A percentile compares a stretch with the other conserved stretches of the same genome.
Evolutionary conservation across 2,113 vertebrate genomes (phyloP).

Genomic region (Cheirogaleus medius): DNA sequence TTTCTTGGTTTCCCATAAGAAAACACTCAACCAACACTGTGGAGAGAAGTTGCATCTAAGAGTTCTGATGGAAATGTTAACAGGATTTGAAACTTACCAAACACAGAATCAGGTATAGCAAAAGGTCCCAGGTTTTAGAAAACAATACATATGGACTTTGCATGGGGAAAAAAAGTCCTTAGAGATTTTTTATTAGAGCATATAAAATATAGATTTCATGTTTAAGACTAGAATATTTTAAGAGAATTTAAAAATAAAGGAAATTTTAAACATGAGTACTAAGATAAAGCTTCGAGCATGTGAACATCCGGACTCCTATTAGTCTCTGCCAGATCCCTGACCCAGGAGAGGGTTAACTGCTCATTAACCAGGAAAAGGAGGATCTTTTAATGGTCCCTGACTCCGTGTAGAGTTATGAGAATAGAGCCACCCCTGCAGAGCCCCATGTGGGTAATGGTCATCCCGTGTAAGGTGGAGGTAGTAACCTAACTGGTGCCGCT

Average conservation of each 20-base stretch:
- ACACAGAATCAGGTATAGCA: neutral
- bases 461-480: neutral
- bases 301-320: neutral
- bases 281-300: neutral
- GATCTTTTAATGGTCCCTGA: neutral
- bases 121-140: neutral
- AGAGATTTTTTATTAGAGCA: neutral
- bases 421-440: neutral
- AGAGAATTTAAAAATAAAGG: conserved; percentile 9
- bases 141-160: conserved; percentile 1
- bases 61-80: neutral
- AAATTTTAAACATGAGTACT: neutral
- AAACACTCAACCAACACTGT: conserved; percentile 24
- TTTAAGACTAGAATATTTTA: neutral
- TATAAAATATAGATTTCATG: conserved; percentile 31
- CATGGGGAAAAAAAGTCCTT: neutral
- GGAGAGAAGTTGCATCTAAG: neutral
- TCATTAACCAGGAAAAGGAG: neutral
- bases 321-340: neutral
- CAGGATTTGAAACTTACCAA: neutral
- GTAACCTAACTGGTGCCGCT: neutral
- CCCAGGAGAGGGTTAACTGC: neutral
- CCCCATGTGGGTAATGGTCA: neutral
- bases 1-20: neutral
- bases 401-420: neutral